These are phyloP conservation scores for Netelia inedita DNA, from an alignment of 2,888 invertebrate species.

Conservation along the genomic window DNA sequence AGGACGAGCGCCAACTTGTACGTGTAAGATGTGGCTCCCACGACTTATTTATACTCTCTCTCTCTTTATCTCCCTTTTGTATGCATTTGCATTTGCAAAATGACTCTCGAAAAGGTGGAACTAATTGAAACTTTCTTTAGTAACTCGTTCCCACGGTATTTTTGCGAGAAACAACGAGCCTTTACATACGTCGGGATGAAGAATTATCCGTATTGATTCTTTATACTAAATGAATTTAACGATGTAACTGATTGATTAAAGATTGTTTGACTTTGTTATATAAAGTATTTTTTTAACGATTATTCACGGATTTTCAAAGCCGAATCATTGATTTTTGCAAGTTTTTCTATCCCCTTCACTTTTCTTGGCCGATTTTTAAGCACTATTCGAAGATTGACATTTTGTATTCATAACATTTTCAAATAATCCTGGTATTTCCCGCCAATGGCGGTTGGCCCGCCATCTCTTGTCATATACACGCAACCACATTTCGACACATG, in stretches of 20 bases:
- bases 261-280: too few species aligned
- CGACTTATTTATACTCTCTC: constrained; percentile 15
- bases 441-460: background rate
- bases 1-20: constrained; percentile 63
- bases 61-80: constrained; percentile 14
- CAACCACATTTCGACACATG: background rate
- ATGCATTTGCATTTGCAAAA: constrained; percentile 41
- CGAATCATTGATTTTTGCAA: too few species aligned
- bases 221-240: background rate
- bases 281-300: too few species aligned
- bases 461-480: background rate
- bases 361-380: too few species aligned
- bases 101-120: constrained; percentile 40
- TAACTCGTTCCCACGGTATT: constrained; percentile 52
- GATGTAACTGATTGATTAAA: too few species aligned
- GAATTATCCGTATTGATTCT: background rate
- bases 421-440: too few species aligned
- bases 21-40: constrained; percentile 11
- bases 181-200: constrained; percentile 1
- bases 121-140: constrained; percentile 53
- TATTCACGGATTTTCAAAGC: too few species aligned
- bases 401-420: too few species aligned
- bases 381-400: too few species aligned
- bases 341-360: too few species aligned
- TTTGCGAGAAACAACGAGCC: constrained; percentile 34